Base-by-base conservation (phyloP, 92 coral and sea anemone genomes). In the Parazoanthus darwini region DNA sequence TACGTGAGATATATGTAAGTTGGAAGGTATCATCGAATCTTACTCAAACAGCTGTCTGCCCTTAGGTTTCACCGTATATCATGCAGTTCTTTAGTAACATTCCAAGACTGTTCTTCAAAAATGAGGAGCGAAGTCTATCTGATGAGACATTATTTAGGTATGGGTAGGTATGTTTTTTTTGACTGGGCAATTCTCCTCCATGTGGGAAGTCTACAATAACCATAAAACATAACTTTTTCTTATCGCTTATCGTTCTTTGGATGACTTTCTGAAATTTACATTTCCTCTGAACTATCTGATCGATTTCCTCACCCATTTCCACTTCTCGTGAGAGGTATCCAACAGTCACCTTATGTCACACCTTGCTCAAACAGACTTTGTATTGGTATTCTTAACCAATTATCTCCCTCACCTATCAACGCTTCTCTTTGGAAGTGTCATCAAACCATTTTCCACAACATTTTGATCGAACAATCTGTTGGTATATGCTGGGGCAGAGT, bases 381-480 rank as follows among this genome's bases (percentile, higher is more conserved):
- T 16, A 15, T n/a, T 0, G 9, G 29, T 42, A 3, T n/a, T 25
- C 39, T 51, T 38, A 18, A 37, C 50, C 15, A 44, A 26, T 25
- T 14, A 33, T 23, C 26, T 25, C 22, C 8, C 67, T 68, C 13
- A 84, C 87, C 87, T 84, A 36, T 84, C 87, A 46, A n/a, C 87
- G 18, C 44, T 84, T 71, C 67, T 84, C 22, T n/a, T 71, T 18
- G 78, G 87, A 51, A 73, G 87, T n/a, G 77, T 82, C 42, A 65
- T 43, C 65, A 42, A 68, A 38, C 39, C 77, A 29, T 46, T 78
- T 84, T 84, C 78, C 70, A 46, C 67, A 16, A 83, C 54, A 70
- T 84, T 84, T 68, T 84, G 87, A 85, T 93, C 96, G 89, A 88
- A 91, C 88, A 91, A 67, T 39, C 82, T 87, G 81, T 93, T 93